Evolutionary conservation across 2,888 invertebrate genomes (phyloP), one percentile per base, ranked within the genome.

Genomic region (Myopa tessellatipennis): DNA sequence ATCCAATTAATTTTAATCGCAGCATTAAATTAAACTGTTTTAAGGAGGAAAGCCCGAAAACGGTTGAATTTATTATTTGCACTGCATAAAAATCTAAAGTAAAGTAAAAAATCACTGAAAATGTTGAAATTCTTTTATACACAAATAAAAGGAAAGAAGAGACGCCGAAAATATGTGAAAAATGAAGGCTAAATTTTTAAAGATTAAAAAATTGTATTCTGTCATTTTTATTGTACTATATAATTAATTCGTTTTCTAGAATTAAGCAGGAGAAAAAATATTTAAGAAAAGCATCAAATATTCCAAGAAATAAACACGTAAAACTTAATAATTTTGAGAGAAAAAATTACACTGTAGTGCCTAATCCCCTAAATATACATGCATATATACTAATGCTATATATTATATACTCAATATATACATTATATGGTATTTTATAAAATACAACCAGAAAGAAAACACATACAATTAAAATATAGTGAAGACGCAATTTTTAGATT

Each of bases 311-410:
- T 63, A 14, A 74, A 73, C 80, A 26, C 26, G 26, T 77, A 80
- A 79, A 67, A 70, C 72, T 58, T 34, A 82, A 81, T 78, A 79
- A 81, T 81, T 77, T 74, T 45, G 74, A 72, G 71, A 78, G 74
- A 70, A 79, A 67, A 77, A 79, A 68, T 76, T 84, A 86, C 87
- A 87, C 87, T 87, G 87, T 87, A 87, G 87, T 87, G 87, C 87
- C 87, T 87, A 87, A 85, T 85, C 86, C 86, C 85, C 83, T 74
- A 79, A 63, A 79, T 63, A 68, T 76, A 58, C 77, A 69, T 61
- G 79, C 18, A 60, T 36, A 74, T 74, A 81, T 79, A 77, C 73
- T 80, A 76, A 77, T 74, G 77, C 71, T 78, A 77, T 71, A 77
- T 71, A 71, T 63, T 77, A 74, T 77, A 72, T 72, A 77, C 65